Conservation (phyloP, 2,113 vertebrate species). For the Sylvicapra grimmia region DNA sequence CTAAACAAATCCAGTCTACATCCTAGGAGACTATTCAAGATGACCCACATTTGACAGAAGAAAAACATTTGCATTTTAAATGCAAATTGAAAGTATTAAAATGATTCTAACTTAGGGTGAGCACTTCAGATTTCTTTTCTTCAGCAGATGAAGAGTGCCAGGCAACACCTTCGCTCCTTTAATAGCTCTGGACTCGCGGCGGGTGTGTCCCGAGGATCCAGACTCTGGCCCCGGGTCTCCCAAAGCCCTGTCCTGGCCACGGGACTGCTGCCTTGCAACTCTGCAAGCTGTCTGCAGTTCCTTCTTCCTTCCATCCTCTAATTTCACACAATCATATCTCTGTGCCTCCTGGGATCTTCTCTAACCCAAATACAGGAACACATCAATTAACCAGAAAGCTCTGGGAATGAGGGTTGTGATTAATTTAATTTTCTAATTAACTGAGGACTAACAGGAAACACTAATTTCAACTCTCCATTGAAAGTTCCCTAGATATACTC, state of each 20-base stretch:
- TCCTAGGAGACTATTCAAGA: not conserved
- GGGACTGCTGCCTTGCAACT: not conserved
- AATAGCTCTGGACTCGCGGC: not conserved
- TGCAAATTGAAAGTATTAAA: not conserved
- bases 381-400: conserved; percentile 46
- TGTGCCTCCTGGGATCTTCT: not conserved
- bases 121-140: not conserved
- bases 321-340: not conserved
- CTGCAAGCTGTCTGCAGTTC: not conserved
- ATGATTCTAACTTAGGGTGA: no score
- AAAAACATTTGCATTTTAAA: not conserved
- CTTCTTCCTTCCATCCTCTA: not conserved
- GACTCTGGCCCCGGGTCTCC: fast-evolving
- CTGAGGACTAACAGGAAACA: not conserved
- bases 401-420: conserved; percentile 21
- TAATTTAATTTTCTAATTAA: conserved; percentile 65
- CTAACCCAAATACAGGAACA: conserved; percentile 45
- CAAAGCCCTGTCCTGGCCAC: not conserved
- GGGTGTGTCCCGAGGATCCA: fast-evolving
- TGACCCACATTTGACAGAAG: not conserved
- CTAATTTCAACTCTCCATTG: not conserved
- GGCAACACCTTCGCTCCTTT: not conserved
- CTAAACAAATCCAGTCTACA: not conserved
- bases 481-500: not conserved
- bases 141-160: not conserved